Conservation (phyloP, 2,113 vertebrate genomes). For the Gopherus evgoodei region DNA sequence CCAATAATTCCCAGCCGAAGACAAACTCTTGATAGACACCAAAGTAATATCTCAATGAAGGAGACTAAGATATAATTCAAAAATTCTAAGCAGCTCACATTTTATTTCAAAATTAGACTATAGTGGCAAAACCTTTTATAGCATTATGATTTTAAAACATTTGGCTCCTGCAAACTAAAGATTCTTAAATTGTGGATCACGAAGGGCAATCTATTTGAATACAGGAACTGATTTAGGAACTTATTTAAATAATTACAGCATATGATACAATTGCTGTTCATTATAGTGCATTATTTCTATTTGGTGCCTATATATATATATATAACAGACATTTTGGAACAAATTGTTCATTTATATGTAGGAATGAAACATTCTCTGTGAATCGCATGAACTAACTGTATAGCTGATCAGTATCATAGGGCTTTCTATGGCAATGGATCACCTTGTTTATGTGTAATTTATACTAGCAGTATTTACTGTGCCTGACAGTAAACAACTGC, state of each 20-base stretch:
- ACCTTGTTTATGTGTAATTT: neutral
- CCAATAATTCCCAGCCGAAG: constrained; percentile 69
- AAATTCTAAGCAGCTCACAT: no score
- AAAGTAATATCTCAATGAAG: constrained; percentile 63
- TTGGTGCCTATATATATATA: constrained; percentile 42
- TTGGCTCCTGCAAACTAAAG: constrained; percentile 35
- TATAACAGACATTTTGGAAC: neutral
- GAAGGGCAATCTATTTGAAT: neutral
- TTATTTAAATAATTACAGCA: neutral
- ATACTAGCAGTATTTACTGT: neutral
- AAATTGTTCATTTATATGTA: constrained; percentile 10
- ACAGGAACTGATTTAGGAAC: neutral
- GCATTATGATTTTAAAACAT: constrained; percentile 4
- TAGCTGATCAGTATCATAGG: neutral
- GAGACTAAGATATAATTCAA: neutral
- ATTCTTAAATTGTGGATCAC: neutral
- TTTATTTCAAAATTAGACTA: neutral
- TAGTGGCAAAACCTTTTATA: constrained; percentile 41
- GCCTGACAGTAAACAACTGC: neutral
- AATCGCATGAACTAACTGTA: neutral
- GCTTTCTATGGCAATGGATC: neutral
- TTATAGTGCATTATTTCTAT: constrained; percentile 22
- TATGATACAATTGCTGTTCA: neutral
- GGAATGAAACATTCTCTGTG: constrained; percentile 22
- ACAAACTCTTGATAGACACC: constrained; percentile 56